Conservation (phyloP, 2,888 invertebrate genomes). For the Callyntrura guangdongensis region DNA sequence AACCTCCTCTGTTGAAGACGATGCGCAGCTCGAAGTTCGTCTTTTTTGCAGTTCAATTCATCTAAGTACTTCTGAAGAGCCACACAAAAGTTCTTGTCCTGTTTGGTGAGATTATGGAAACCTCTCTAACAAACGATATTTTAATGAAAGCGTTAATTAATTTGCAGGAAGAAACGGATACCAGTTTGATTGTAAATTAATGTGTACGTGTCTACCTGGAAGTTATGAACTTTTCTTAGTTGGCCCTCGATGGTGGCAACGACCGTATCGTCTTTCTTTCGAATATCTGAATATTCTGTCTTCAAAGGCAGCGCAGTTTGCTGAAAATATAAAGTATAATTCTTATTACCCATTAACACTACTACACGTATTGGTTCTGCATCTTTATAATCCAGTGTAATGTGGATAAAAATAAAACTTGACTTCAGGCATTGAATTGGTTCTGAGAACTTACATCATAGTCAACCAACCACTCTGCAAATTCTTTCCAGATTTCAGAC, state of each 20-base stretch:
- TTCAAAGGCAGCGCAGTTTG: constrained; percentile 75
- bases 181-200: no score
- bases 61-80: constrained; percentile 76
- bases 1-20: constrained; percentile 71
- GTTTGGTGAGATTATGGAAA: constrained; percentile 73
- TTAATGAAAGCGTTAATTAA: no score
- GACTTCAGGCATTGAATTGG: no score
- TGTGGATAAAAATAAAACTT: background rate
- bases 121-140: constrained; percentile 60
- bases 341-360: background rate
- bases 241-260: constrained; percentile 81
- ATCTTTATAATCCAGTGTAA: no score
- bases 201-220: constrained; percentile 77
- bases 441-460: constrained; percentile 78
- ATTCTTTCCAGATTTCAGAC: constrained; percentile 78
- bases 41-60: constrained; percentile 72
- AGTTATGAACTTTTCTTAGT: constrained; percentile 77
- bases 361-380: no score
- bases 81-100: constrained; percentile 73
- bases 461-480: constrained; percentile 80
- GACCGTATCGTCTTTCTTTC: constrained; percentile 80
- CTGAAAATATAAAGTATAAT: constrained; percentile 39
- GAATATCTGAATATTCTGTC: constrained; percentile 77
- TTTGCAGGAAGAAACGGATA: background rate
- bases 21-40: constrained; percentile 77